These are phyloP conservation scores for Syrista parreyssii DNA, from an alignment of 2,888 invertebrate species.

Conservation along the genomic window DNA sequence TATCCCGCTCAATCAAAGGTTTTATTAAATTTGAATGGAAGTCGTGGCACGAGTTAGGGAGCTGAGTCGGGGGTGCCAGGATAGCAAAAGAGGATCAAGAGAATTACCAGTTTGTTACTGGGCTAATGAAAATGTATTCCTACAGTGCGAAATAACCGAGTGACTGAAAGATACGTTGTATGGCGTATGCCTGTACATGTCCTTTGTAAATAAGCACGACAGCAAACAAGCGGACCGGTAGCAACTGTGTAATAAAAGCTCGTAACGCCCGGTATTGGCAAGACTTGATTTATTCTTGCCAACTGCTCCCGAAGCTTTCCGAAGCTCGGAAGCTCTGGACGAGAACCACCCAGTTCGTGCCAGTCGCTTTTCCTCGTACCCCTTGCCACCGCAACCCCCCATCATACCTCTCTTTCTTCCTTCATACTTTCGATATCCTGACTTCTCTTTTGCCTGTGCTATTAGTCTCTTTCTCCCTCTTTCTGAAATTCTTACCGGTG, in stretches of 20 bases:
- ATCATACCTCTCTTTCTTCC: neutral
- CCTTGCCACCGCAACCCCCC: neutral
- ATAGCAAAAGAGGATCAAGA: constrained; percentile 11
- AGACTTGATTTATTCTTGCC: constrained; percentile 56
- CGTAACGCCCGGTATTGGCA: constrained; percentile 57
- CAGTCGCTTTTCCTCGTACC: neutral
- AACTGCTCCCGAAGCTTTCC: constrained; percentile 32
- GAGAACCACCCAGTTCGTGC: neutral
- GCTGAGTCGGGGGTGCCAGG: too few species aligned
- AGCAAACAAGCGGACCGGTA: constrained; percentile 29
- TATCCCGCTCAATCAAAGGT: neutral
- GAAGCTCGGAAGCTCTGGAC: constrained; percentile 7
- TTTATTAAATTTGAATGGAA: neutral
- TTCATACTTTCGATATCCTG: neutral
- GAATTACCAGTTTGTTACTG: neutral
- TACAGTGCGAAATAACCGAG: neutral
- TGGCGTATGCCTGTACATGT: neutral
- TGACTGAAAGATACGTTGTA: neutral
- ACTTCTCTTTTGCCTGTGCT: constrained; percentile 4
- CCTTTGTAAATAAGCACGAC: constrained; percentile 43
- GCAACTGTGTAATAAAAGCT: constrained; percentile 56
- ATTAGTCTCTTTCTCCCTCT: constrained; percentile 12
- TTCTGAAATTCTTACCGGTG: constrained; percentile 21
- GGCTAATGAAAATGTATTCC: neutral
- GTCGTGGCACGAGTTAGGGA: neutral